These are phyloP conservation scores for Halictus quadricinctus DNA, from an alignment of 2,888 invertebrate species.

Conservation along the genomic window DNA sequence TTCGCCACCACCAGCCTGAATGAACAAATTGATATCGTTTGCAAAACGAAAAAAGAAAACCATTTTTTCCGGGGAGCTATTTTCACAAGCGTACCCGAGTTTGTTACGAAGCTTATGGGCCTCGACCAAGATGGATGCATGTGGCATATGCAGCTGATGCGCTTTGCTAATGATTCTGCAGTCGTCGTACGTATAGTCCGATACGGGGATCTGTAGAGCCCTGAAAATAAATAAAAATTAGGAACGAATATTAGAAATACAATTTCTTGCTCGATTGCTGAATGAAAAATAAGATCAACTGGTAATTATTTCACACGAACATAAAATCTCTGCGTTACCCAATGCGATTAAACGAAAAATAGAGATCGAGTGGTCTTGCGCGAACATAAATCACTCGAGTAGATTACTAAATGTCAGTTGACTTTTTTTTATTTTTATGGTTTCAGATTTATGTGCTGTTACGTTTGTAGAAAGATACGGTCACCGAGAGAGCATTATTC, in stretches of 20 bases:
- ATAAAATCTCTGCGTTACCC: background rate
- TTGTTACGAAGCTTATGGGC: slow-evolving; percentile 90
- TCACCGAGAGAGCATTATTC: background rate
- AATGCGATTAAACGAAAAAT: background rate
- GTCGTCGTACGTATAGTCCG: slow-evolving; percentile 97
- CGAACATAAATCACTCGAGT: background rate
- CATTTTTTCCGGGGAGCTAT: background rate
- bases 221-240: slow-evolving; percentile 83
- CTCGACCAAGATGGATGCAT: slow-evolving; percentile 89
- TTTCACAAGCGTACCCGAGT: slow-evolving; percentile 86
- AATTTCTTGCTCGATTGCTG: background rate
- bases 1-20: slow-evolving; percentile 76
- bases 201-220: slow-evolving; percentile 91
- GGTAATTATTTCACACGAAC: background rate
- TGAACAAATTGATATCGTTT: background rate
- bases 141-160: slow-evolving; percentile 91
- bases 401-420: background rate
- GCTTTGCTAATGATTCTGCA: slow-evolving; percentile 93
- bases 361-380: too few relatives aligned
- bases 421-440: background rate
- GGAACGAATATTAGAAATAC: background rate
- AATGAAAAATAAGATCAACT: background rate
- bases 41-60: too few relatives aligned
- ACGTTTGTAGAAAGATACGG: background rate
- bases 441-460: background rate